Percentiles rank a stretch among this genome's conserved stretches.
Conservation (phyloP, 2,888 invertebrate species). For the Cremastinae sp. region DNA sequence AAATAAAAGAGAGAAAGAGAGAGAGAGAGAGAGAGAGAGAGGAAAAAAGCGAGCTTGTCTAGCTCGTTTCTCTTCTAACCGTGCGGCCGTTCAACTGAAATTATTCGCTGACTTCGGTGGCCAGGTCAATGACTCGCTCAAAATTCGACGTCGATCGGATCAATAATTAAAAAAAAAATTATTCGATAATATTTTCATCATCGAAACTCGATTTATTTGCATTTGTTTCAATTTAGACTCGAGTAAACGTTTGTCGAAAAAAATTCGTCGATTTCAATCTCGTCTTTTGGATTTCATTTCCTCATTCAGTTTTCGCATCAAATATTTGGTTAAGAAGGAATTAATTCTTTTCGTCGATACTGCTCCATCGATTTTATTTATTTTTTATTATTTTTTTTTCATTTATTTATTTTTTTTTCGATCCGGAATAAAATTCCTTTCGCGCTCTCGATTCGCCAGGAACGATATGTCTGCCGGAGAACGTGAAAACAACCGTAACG, state of each 20-base stretch:
- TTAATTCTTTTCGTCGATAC: background rate
- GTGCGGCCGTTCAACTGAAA: conserved; percentile 33
- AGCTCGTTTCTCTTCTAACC: conserved; percentile 19
- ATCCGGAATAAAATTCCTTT: conserved; percentile 27
- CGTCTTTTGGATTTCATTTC: no score
- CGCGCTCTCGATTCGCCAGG: conserved; percentile 37
- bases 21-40: conserved; percentile 10
- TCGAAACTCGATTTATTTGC: no score
- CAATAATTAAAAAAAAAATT: no score
- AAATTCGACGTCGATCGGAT: no score
- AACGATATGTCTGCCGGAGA: background rate
- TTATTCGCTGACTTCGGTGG: conserved; percentile 17
- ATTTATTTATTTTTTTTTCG: conserved; percentile 6
- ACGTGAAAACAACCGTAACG: conserved; percentile 23
- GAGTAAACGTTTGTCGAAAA: no score
- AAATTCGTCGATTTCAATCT: no score
- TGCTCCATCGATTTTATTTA: background rate
- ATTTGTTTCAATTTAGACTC: no score
- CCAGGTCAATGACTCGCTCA: conserved; percentile 24
- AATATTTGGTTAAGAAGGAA: no score
- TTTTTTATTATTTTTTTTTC: background rate
- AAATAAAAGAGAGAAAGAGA: no score
- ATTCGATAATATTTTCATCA: no score
- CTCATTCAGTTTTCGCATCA: no score
- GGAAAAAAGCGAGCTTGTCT: conserved; percentile 14